Evolutionary conservation across 2,797 vertebrate genomes (phyloP).

Genomic region (Syndactyla subalaris): DNA sequence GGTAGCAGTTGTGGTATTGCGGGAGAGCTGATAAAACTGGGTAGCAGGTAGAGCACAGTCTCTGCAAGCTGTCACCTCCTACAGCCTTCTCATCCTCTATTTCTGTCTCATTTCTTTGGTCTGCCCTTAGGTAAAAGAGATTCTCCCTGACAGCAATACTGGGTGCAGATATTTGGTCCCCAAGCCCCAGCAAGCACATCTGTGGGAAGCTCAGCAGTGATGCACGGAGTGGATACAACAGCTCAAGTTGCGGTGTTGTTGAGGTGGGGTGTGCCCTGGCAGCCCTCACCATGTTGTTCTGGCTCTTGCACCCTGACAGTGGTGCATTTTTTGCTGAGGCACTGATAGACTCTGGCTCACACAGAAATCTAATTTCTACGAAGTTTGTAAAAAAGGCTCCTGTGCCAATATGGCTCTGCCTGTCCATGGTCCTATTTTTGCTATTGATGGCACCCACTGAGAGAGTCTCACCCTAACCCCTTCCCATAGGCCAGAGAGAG

Average conservation of each 20-base stretch:
- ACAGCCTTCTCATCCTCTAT: background rate
- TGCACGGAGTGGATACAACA: background rate
- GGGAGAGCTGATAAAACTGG: background rate
- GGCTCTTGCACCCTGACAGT: background rate
- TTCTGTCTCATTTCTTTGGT: background rate
- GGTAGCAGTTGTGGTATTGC: background rate
- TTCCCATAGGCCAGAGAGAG: background rate
- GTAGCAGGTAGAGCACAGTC: background rate
- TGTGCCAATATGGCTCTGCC: background rate
- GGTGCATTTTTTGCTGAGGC: background rate
- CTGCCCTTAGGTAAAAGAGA: background rate
- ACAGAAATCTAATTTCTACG: background rate
- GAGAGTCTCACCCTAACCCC: background rate
- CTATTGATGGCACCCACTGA: background rate
- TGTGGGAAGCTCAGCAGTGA: fast-evolving
- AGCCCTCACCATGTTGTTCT: background rate
- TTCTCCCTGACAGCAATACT: background rate
- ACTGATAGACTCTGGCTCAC: background rate
- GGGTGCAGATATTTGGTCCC: background rate
- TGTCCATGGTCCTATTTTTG: background rate
- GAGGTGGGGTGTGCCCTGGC: background rate
- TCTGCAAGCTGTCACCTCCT: background rate
- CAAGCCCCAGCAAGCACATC: fast-evolving
- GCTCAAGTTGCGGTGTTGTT: background rate
- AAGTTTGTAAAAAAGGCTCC: background rate